Percentiles rank a stretch among this genome's conserved stretches.
These are phyloP conservation scores for Syngnathoides biaculeatus DNA, from an alignment of 2,113 vertebrate genomes.

Conservation along the genomic window DNA sequence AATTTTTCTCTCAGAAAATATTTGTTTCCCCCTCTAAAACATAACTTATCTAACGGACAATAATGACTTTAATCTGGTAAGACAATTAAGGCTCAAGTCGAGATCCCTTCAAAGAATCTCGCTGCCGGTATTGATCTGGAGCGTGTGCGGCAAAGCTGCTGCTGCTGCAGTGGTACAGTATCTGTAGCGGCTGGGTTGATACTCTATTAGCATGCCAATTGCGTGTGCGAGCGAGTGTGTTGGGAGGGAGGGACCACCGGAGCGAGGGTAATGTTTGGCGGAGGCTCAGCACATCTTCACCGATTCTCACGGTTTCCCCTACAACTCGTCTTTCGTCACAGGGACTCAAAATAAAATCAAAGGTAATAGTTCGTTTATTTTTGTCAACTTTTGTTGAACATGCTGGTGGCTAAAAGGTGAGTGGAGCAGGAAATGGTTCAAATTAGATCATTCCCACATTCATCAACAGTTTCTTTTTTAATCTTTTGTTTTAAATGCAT, in stretches of 20 bases:
- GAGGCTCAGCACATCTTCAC: background rate
- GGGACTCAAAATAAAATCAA: background rate
- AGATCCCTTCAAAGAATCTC: background rate
- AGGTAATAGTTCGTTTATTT: background rate
- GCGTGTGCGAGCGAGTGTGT: background rate
- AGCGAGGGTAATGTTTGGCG: background rate
- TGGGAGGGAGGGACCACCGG: background rate
- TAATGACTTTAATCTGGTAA: background rate
- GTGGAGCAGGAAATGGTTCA: no score
- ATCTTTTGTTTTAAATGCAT: no score
- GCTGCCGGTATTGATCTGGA: background rate
- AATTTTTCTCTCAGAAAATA: no score
- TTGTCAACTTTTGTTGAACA: background rate
- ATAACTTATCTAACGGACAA: background rate
- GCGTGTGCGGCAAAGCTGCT: background rate
- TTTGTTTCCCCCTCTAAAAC: no score
- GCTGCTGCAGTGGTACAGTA: no score
- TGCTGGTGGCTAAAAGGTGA: no score
- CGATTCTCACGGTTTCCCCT: background rate
- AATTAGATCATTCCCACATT: no score
- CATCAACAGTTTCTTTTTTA: no score
- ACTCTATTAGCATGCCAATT: background rate
- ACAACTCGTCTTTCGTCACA: background rate
- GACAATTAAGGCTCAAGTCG: background rate
- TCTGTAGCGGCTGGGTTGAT: background rate